Base-by-base conservation (phyloP, 2,888 invertebrate genomes). In the Cerceris rybyensis region DNA sequence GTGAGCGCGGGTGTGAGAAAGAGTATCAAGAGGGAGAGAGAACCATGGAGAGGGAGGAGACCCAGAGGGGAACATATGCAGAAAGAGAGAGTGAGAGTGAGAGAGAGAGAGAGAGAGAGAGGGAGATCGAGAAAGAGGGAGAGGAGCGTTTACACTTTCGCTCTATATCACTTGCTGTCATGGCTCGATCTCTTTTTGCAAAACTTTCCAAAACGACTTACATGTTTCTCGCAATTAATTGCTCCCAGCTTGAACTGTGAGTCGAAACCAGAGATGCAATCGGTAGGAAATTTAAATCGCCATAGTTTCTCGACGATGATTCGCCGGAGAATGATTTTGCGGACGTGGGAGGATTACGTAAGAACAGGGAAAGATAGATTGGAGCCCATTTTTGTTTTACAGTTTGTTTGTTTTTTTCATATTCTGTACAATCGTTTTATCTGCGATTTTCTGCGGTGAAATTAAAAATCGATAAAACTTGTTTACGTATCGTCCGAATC, bases 131-230 rank as follows among this genome's bases (percentile, higher is more conserved):
- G 28, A 28, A 64, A 72, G 54, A 63, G 64, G 13, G 69, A 64
- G 69, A 39, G 73, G 58, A 64, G 52, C 72, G 76, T 78, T 77
- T 82, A 80, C 78, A 85, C 83, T 85, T 83, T 85, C 76, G 79
- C 69, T 80, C 69, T 73, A 73, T 81, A 76, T 78, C 81, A 52
- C 58, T 76, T 63, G 71, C 63, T 63, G 69, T 67, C 75, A 49
- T 60, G 73, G 17, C 61, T 52, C 69, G 75, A 58, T 78, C 65
- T 82, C 42, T 64, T 46, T 67, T 65, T 67, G 70, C 65, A 68
- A 65, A 61, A 66, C 76, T 77, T 79, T 74, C 64, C 75, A 72
- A 84, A 83, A 74, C 69, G 46, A 52, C 58, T 28, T 54, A 43
- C 41, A 41, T 52, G 13, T 13, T 46, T 9, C 52, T 42, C 39